Percentiles rank a stretch among this genome's conserved stretches.
These are phyloP conservation scores for Nowickia ferox DNA, from an alignment of 2,888 invertebrate species.

Conservation along the genomic window DNA sequence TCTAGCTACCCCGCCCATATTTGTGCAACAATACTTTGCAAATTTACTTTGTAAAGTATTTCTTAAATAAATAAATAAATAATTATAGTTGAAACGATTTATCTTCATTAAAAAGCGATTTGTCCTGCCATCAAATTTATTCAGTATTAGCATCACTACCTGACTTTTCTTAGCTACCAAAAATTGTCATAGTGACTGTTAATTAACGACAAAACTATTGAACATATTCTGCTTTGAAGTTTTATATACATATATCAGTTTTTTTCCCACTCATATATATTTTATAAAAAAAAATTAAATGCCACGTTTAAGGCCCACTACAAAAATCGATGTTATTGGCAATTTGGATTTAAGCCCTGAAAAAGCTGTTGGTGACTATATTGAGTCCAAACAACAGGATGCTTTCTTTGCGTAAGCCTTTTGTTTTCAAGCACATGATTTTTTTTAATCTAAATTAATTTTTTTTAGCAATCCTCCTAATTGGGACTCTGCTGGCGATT, in stretches of 20 bases:
- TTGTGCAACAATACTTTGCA: no score
- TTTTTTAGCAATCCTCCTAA: constrained; percentile 80
- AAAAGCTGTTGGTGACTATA: constrained; percentile 78
- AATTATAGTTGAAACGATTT: constrained; percentile 12
- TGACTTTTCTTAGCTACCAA: not conserved
- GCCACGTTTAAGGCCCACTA: constrained; percentile 81
- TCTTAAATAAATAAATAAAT: no score
- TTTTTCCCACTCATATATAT: not conserved
- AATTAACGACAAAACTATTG: constrained; percentile 46
- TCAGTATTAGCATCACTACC: not conserved
- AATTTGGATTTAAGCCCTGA: constrained; percentile 81
- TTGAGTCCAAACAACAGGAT: constrained; percentile 80
- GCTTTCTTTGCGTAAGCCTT: constrained; percentile 79
- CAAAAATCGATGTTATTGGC: constrained; percentile 81
- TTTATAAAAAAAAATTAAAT: constrained; percentile 73
- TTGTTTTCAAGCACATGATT: not conserved
- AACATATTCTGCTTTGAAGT: not conserved
- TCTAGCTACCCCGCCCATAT: no score
- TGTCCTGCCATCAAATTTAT: not conserved
- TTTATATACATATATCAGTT: not conserved
- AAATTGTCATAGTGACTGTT: not conserved
- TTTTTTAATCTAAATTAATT: not conserved
- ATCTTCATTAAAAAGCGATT: not conserved
- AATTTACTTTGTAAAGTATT: no score
- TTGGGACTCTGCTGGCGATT: constrained; percentile 82